Evolutionary conservation across 2,797 vertebrate species (phyloP), one percentile per base, ranked within the genome.

Genomic region (Premnoplex brunnescens): DNA sequence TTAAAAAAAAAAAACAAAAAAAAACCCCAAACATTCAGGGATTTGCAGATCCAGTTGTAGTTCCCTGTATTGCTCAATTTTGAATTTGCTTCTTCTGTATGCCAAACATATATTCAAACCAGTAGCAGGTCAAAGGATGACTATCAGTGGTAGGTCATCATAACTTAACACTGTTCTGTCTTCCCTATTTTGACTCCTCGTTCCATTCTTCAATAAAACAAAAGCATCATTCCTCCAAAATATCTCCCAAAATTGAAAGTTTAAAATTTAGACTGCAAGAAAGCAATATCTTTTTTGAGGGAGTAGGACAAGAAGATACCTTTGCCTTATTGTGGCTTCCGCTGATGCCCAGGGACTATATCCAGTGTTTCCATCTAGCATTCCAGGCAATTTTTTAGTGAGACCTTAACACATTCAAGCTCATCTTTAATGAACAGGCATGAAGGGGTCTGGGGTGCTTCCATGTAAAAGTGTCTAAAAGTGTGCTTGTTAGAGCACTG

Each of bases 11-110:
- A 43, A 19, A 43, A 39, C 43, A 46, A 46, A 22, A 21, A 22
- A 46, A 8, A 41, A 37, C 37, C 43, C 59, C 69, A 83, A 44
- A 1, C 0, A 0, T 18, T 62, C 18, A 59, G 22, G 30, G n/a
- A 52, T 69, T 66, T 91, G 18, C 36, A 81, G 20, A 79, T 48
- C n/a, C 43, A 67, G 2, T 19, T 69, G 18, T 28, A 62, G 16
- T 51, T 81, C 43, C 43, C 54, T 48, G 7, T 59, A 52, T 22
- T 69, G 43, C 30, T 73, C 43, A 58, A 2, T 52, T 74, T 41
- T 76, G 51, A 82, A 67, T 89, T 94, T 62, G 10, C 32, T 41
- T 55, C 41, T 77, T 58, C 46, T 58, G 11, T 36, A 39, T 18
- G 20, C 30, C 23, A 58, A 58, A 9, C 23, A 13, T 1, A 7